Base-by-base conservation (phyloP, 2,888 invertebrate genomes). In the Ischnus inquisitorius region DNA sequence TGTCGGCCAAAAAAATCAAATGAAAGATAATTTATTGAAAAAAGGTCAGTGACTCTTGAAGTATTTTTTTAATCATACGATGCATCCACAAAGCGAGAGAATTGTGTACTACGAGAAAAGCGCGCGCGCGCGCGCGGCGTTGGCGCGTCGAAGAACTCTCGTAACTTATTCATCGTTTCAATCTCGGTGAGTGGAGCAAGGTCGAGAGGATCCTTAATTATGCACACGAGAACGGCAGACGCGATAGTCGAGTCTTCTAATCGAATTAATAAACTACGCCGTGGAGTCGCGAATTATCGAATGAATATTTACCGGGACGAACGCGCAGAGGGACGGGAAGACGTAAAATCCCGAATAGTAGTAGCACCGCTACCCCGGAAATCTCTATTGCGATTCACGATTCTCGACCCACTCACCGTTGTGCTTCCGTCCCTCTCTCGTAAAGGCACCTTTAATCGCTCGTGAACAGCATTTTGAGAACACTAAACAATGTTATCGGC, bases 181-280 rank as follows among this genome's bases (percentile, higher is more conserved):
- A 93, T 93, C 92, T 93, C 92, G 90, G 93, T 91, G 91, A 93
- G 92, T 91, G 90, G 92, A 93, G 92, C 92, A 92, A 92, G 93
- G 92, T 93, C 92, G 92, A 89, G 89, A 85, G 88, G 82, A 87
- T 86, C 85, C 88, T 93, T 88, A 92, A 93, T 93, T 92, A 93
- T 92, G 90, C 88, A 91, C 87, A 84, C 86, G 86, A 88, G 75
- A 80, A n/a, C 48, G 75, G 76, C 28, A 68, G 76, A 76, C 79
- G 48, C 71, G 79, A 60, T 22, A 79, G 74, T 67, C 84, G 54
- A 75, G 46, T 72, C 60, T 39, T 28, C 68, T 82, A 84, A 84
- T 65, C 82, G 84, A 84, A 84, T 84, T 84, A 84, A 84, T 84
- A 84, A 62, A 81, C 78, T 82, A 79, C 34, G 8, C 79, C 84